Evolutionary conservation across 1,140 invertebrate species (phyloP).

Genomic region (Bombus superbus): DNA sequence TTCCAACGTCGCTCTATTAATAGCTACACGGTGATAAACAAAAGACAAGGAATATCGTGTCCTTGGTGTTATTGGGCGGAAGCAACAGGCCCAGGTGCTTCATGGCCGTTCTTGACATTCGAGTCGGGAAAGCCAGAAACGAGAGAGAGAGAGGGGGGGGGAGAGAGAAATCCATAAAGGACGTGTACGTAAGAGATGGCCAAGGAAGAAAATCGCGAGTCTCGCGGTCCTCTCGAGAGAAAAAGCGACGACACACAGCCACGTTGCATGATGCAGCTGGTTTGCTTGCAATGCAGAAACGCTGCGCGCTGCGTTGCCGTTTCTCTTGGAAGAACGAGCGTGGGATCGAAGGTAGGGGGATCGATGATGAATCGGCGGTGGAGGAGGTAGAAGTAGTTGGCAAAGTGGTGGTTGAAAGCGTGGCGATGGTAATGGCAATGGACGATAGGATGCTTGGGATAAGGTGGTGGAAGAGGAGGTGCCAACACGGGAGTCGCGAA

Average conservation of each 20-base stretch:
- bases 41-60: not conserved
- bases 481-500: slow-evolving; percentile 55
- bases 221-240: not conserved
- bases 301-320: slow-evolving; percentile 36
- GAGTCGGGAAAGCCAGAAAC: no score
- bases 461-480: slow-evolving; percentile 39
- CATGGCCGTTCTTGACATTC: no score
- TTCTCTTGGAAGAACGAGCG: not conserved
- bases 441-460: slow-evolving; percentile 27
- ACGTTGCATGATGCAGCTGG: not conserved
- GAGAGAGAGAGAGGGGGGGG: no score
- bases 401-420: slow-evolving; percentile 21
- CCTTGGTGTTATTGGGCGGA: not conserved
- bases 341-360: not conserved
- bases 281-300: slow-evolving; percentile 3
- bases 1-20: not conserved
- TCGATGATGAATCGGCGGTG: slow-evolving; percentile 9
- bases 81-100: not conserved
- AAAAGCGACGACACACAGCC: not conserved
- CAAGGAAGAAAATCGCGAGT: not conserved
- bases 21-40: not conserved
- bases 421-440: slow-evolving; percentile 56
- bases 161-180: no score
- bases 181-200: not conserved
- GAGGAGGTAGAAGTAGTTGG: slow-evolving; percentile 17